A percentile compares a stretch with the other conserved stretches of the same genome.
phyloP scores from a whole-genome alignment of 2,797 vertebrate species.

The Natrix natrix region DNA sequence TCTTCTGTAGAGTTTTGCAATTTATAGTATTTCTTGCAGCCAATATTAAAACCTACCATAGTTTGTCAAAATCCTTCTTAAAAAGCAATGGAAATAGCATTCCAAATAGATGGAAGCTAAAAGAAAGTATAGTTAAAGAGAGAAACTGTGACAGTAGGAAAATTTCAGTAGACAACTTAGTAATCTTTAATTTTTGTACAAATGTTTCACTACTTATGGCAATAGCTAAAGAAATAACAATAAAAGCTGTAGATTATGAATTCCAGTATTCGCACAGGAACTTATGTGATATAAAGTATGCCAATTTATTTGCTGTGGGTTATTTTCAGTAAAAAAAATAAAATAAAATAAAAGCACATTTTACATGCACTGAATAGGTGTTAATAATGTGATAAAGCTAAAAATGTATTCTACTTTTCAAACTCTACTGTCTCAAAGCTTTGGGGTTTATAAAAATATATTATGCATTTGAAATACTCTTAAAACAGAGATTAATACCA shows the following conservation, averaged over 20 bases:
- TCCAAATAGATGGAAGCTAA: not conserved
- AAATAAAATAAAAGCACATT: not conserved
- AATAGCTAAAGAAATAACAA: not conserved
- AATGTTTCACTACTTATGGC: not conserved
- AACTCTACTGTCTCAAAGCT: conserved; percentile 48
- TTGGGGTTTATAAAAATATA: conserved; percentile 46
- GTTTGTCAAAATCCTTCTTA: not conserved
- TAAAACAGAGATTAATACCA: conserved; percentile 30
- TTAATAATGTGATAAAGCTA: conserved; percentile 32
- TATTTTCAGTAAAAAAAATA: not conserved
- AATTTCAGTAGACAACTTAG: not conserved
- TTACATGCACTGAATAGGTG: not conserved
- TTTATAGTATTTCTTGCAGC: not conserved
- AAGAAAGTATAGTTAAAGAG: not conserved
- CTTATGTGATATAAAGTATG: not conserved
- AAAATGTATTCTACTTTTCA: conserved; percentile 35
- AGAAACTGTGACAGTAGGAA: not conserved
- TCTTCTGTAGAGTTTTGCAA: conserved; percentile 5
- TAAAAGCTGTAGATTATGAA: not conserved
- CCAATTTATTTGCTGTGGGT: not conserved
- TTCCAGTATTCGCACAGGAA: not conserved
- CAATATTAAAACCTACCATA: not conserved
- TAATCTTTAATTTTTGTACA: not conserved
- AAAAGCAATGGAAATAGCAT: not conserved
- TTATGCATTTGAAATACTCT: conserved; percentile 36